Conservation (phyloP, 2,113 vertebrate genomes). For the Orthonyx spaldingii region DNA sequence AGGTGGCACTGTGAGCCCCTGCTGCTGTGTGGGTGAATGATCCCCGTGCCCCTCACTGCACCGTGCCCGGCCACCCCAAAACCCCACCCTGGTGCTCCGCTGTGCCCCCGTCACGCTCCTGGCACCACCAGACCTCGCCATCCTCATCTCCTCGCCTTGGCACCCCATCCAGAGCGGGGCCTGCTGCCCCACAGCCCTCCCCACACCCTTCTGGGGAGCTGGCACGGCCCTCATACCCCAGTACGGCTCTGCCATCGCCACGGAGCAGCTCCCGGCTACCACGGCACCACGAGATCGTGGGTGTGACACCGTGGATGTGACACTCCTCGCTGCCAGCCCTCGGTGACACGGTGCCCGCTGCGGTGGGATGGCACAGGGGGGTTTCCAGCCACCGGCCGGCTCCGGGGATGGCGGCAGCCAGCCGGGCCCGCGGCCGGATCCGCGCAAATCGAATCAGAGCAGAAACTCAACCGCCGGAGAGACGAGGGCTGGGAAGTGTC, state of each 20-base stretch:
- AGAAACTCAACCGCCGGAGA: neutral
- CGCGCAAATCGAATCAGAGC: slow-evolving; percentile 17
- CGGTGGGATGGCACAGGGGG: fast-evolving
- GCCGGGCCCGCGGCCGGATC: neutral
- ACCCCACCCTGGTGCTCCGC: neutral
- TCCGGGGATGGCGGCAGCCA: neutral
- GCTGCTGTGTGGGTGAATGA: fast-evolving
- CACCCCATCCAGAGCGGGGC: fast-evolving
- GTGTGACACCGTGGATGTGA: fast-evolving
- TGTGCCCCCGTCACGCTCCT: fast-evolving
- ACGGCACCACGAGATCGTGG: fast-evolving
- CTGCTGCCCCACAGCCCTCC: neutral
- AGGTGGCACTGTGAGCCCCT: neutral
- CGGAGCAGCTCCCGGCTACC: fast-evolving
- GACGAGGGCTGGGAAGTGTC: neutral
- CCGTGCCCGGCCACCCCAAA: neutral
- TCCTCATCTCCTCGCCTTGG: fast-evolving
- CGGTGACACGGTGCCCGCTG: neutral
- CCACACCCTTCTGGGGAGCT: fast-evolving
- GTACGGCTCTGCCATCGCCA: too few species aligned
- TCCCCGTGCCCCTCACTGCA: fast-evolving
- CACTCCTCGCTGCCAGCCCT: neutral
- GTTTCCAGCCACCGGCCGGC: neutral
- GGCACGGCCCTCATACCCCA: too few species aligned
- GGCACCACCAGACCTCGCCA: neutral